A percentile compares a stretch with the other conserved stretches of the same genome.
These are phyloP conservation scores for Aphelenchoides bicaudatus DNA, from an alignment of 2,888 invertebrate species.

Conservation along the genomic window DNA sequence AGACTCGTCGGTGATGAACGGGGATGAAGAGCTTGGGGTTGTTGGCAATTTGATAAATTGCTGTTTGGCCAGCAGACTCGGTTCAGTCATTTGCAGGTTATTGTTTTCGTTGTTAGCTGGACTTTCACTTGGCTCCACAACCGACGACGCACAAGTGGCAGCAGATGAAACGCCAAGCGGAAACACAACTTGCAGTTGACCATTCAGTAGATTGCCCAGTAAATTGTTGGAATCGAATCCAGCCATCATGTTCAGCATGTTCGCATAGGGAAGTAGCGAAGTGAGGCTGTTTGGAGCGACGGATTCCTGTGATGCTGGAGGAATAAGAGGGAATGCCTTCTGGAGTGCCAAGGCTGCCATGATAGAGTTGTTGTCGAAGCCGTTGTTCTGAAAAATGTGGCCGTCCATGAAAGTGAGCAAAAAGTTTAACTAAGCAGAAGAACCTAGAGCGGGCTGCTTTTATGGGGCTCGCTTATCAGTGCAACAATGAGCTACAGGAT, in stretches of 20 bases:
- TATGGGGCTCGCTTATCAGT: no score
- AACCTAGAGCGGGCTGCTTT: no score
- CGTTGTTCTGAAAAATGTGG: slow-evolving; percentile 5
- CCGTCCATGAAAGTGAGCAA: no score
- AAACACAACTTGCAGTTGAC: neutral
- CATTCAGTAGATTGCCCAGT: neutral
- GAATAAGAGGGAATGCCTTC: neutral
- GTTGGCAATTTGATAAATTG: no score
- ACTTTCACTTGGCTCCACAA: neutral
- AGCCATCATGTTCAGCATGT: slow-evolving; percentile 10
- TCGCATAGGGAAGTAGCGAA: slow-evolving; percentile 16
- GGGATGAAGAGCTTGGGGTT: slow-evolving; percentile 1
- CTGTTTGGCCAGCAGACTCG: no score
- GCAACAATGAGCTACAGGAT: no score
- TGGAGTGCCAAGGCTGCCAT: neutral
- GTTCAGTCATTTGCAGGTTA: no score
- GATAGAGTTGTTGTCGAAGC: slow-evolving; percentile 2
- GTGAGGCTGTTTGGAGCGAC: neutral
- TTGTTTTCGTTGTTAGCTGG: no score
- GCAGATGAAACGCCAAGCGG: neutral
- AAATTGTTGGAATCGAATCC: no score
- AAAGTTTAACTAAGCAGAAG: no score
- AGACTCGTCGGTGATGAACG: slow-evolving; percentile 5
- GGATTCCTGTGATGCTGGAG: no score
- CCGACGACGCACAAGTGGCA: slow-evolving; percentile 7